Evolutionary conservation across 2,113 vertebrate species (phyloP), one percentile per base, ranked within the genome.

Genomic region (Anoplopoma fimbria): DNA sequence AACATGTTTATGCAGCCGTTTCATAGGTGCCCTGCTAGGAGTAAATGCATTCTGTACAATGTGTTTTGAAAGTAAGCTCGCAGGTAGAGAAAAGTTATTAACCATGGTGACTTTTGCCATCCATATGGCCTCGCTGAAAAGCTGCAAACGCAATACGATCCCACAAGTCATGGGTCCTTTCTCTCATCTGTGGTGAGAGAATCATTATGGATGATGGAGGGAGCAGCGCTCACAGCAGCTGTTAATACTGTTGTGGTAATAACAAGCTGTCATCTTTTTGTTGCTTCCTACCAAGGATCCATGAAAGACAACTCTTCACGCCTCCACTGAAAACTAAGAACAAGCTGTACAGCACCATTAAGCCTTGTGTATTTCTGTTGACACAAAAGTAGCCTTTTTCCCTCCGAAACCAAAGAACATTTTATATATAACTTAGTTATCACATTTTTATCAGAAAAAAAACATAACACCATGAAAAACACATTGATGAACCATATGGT

Each of bases 201-300:
- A 64, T 82, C 49, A 76, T 78, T 53, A 69, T 76, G 58, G 70
- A 81, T 68, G 58, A 42, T 36, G 6, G 69, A 63, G 67, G 67
- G 49, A 61, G 38, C 53, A 67, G 27, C 0, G 8, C 86, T 88
- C 81, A 33, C 29, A 81, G 73, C 77, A 73, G 75, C 75, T 83
- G 81, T 72, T 83, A 62, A 74, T 74, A 65, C 70, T 74, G 51
- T 64, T 77, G 79, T 45, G 67, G 60, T 81, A 84, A 77, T 83
- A 87, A 79, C 51, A 83, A 76, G 69, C 79, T 79, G 79, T 85
- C 61, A 51, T 75, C 38, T 49, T 75, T 86, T 67, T 87, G 65
- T 85, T 64, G 72, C 76, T 34, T 67, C 65, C 27, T 29, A 33
- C 5, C 9, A 71, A 75, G 13, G 53, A 72, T 13, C 34, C 21